Evolutionary conservation across 2,888 invertebrate species (phyloP).

Genomic region (Xestia c-nigrum): DNA sequence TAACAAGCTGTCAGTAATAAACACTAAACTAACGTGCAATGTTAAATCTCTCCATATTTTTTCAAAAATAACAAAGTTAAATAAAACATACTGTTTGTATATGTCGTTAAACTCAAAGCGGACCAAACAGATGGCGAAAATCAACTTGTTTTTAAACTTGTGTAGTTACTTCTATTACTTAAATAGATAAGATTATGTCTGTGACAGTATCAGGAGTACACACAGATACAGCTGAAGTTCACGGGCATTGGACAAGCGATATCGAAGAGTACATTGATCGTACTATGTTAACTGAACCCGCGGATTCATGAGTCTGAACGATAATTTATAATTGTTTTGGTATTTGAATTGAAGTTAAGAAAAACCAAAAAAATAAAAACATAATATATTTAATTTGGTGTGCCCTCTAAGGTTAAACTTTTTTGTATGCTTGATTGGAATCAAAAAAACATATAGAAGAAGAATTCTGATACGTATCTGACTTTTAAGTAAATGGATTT

Average conservation of each 20-base stretch:
- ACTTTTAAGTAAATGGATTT: not conserved
- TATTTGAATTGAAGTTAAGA: not conserved
- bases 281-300: not conserved
- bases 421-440: not conserved
- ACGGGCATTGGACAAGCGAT: conserved; percentile 53
- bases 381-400: not conserved
- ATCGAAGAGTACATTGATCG: conserved; percentile 66
- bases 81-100: conserved; percentile 22
- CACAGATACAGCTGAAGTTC: conserved; percentile 64
- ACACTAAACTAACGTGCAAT: conserved; percentile 7
- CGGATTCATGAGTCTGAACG: not conserved
- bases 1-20: conserved; percentile 35
- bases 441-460: not conserved
- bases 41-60: conserved; percentile 17
- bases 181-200: conserved; percentile 52
- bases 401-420: conserved; percentile 1
- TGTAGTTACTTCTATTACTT: conserved; percentile 45
- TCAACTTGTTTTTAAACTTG: conserved; percentile 46
- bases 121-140: conserved; percentile 34
- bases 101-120: conserved; percentile 30
- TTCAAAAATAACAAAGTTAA: conserved; percentile 23
- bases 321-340: not conserved
- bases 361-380: not conserved
- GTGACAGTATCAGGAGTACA: conserved; percentile 60
- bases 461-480: conserved; percentile 6